Evolutionary conservation across 2,113 vertebrate species (phyloP).

Genomic region (Pseudopodoces humilis): DNA sequence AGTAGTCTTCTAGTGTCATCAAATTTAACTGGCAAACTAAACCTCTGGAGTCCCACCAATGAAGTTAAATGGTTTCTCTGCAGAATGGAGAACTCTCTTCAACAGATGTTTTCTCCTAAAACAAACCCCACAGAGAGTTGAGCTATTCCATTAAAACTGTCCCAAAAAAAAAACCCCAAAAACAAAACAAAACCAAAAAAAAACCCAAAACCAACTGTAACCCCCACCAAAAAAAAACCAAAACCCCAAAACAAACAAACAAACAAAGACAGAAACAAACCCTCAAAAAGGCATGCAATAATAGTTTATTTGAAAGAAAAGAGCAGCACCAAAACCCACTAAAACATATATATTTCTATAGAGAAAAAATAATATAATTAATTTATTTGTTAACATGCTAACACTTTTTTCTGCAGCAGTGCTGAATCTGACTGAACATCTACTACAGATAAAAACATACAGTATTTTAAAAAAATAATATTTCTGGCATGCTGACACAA

Average conservation of each 20-base stretch:
- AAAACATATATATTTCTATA: not conserved
- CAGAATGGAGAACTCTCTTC: not conserved
- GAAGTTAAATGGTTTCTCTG: not conserved
- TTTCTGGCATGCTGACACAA: not conserved
- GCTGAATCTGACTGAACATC: not conserved
- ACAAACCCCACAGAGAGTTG: fast-evolving
- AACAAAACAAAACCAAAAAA: not conserved
- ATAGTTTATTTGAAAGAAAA: not conserved
- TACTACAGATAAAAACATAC: not conserved
- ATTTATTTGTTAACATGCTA: fast-evolving
- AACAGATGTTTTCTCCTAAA: not conserved
- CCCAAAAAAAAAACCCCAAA: not conserved
- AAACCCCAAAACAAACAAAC: not conserved
- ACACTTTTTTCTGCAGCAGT: not conserved
- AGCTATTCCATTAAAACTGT: not conserved
- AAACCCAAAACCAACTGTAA: not conserved
- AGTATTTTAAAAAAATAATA: not conserved
- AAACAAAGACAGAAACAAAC: not conserved
- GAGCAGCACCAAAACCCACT: not conserved
- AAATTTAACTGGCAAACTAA: not conserved
- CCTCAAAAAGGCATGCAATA: not conserved
- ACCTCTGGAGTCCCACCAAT: not conserved
- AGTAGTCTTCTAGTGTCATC: not conserved
- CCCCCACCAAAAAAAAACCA: not conserved
- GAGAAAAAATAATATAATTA: not conserved